Evolutionary conservation across 2,113 vertebrate genomes (phyloP).

Genomic region (Callopanchax toddi): DNA sequence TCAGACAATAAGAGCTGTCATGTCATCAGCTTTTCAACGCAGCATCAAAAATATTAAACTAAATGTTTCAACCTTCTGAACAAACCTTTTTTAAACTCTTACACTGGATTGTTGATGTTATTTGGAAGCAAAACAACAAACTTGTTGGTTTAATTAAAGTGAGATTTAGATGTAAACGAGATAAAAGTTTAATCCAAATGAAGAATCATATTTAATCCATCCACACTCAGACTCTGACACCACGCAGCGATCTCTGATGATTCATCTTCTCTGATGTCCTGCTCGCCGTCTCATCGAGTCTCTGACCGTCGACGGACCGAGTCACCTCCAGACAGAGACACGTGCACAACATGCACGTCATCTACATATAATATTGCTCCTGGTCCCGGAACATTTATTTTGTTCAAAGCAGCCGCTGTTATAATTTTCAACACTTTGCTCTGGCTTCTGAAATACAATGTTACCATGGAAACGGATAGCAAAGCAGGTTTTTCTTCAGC

Average conservation of each 20-base stretch:
- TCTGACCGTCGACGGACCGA: neutral
- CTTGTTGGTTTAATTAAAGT: neutral
- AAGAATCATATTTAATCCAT: neutral
- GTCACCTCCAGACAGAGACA: neutral
- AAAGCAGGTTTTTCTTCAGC: constrained; percentile 51
- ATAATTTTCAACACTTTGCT: neutral
- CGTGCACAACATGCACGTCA: no score
- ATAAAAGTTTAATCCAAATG: constrained; percentile 6
- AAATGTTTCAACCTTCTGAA: no score
- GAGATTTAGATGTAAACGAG: neutral
- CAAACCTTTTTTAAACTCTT: no score
- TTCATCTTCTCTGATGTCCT: neutral
- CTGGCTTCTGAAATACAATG: constrained; percentile 40
- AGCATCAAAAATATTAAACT: no score
- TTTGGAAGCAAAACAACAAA: neutral
- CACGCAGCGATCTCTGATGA: no score
- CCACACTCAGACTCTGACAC: no score
- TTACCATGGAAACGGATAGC: constrained; percentile 73
- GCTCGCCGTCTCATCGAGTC: neutral
- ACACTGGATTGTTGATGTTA: neutral
- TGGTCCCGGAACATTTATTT: neutral
- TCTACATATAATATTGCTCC: constrained; percentile 19
- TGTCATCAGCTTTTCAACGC: no score
- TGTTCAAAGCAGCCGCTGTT: neutral
- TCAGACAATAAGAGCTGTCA: no score